Evolutionary conservation across 2,797 vertebrate genomes (phyloP).

Genomic region (Danio jaintianensis): DNA sequence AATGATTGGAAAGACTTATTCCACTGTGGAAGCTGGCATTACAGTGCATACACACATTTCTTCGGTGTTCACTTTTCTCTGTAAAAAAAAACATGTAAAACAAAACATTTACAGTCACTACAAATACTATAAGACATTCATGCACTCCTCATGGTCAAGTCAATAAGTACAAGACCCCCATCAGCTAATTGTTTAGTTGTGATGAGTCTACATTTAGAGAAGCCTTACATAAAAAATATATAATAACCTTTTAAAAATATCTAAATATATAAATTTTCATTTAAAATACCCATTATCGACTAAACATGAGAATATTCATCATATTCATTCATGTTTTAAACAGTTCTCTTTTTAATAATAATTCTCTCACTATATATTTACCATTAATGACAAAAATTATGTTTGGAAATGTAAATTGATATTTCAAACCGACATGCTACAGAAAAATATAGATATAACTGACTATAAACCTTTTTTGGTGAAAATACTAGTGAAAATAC

Average conservation of each 20-base stretch:
- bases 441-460: too few species aligned
- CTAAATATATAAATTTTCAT: too few species aligned
- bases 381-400: too few species aligned
- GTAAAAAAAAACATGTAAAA: constrained; percentile 57
- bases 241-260: background rate
- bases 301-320: background rate
- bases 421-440: too few species aligned
- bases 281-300: background rate
- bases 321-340: background rate
- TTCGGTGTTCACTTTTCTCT: constrained; percentile 66
- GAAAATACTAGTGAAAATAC: too few species aligned
- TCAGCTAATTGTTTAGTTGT: background rate
- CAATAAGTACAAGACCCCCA: background rate
- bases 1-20: constrained; percentile 86
- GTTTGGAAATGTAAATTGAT: too few species aligned
- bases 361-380: too few species aligned
- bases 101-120: background rate
- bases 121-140: background rate
- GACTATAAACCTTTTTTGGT: too few species aligned
- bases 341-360: too few species aligned
- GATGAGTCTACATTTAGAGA: background rate
- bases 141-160: background rate
- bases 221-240: background rate
- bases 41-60: constrained; percentile 83
- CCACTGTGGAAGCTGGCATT: constrained; percentile 86